These are phyloP conservation scores for Scortum barcoo DNA, from an alignment of 2,113 vertebrate genomes.

Conservation along the genomic window DNA sequence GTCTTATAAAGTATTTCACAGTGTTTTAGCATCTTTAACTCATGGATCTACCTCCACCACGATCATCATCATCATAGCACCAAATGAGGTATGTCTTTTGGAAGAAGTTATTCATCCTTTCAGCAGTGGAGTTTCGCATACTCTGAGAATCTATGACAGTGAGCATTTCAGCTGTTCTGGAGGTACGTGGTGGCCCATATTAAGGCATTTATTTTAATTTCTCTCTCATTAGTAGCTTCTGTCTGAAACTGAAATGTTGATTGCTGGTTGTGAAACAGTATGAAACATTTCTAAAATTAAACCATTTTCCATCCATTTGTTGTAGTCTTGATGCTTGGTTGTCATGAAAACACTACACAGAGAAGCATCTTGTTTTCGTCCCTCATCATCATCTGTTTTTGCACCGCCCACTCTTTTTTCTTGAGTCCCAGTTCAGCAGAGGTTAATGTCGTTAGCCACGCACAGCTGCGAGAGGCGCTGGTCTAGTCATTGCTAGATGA, in stretches of 20 bases:
- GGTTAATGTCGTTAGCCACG: constrained; percentile 68
- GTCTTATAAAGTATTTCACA: too few relatives aligned
- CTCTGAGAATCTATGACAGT: neutral
- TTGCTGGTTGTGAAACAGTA: neutral
- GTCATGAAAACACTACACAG: constrained; percentile 15
- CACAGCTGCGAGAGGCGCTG: constrained; percentile 72
- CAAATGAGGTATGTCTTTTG: neutral
- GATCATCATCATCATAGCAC: neutral
- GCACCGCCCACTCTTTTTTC: constrained; percentile 13
- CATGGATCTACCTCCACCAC: neutral
- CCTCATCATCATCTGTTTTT: constrained; percentile 29
- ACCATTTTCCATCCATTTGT: neutral
- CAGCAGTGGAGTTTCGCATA: neutral
- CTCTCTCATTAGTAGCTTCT: too few relatives aligned
- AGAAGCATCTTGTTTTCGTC: constrained; percentile 39
- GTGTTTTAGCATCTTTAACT: neutral
- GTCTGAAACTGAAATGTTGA: neutral
- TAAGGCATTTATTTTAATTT: neutral
- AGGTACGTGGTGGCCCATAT: neutral
- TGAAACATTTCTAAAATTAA: neutral
- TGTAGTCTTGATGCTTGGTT: constrained; percentile 14
- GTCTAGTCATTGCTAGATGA: constrained; percentile 19
- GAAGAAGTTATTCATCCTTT: neutral
- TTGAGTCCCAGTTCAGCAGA: constrained; percentile 48
- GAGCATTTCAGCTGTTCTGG: neutral